Conservation (phyloP, 2,113 vertebrate species). For the Poecilia latipinna region DNA sequence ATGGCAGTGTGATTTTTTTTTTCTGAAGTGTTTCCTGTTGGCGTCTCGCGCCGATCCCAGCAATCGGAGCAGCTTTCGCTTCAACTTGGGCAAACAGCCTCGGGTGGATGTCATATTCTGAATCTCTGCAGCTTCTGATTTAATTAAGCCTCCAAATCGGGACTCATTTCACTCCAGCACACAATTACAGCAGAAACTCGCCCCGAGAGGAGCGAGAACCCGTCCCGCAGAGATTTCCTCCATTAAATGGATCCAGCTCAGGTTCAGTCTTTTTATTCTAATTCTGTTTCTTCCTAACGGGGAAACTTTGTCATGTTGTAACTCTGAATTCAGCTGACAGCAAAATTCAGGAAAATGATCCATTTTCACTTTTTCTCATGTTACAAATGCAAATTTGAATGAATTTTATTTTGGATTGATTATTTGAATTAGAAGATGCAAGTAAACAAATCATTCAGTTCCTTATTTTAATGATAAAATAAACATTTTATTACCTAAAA, state of each 20-base stretch:
- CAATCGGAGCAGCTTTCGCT: conserved; percentile 46
- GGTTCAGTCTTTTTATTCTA: background rate
- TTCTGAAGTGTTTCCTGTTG: conserved; percentile 17
- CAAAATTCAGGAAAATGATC: conserved; percentile 34
- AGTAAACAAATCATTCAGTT: too few relatives aligned
- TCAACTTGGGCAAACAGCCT: conserved; percentile 26
- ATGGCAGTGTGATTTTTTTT: conserved; percentile 4
- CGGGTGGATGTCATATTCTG: conserved; percentile 40
- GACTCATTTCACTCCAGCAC: conserved; percentile 65
- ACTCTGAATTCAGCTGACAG: conserved; percentile 62
- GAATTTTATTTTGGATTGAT: background rate
- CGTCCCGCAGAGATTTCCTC: conserved; percentile 46
- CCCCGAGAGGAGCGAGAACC: conserved; percentile 49
- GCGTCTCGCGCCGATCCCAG: conserved; percentile 10
- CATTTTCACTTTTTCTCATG: background rate
- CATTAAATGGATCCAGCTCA: conserved; percentile 39
- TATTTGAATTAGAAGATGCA: too few relatives aligned
- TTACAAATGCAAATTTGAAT: background rate
- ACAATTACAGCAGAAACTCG: conserved; percentile 72
- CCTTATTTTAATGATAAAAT: too few relatives aligned
- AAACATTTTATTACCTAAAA: too few relatives aligned
- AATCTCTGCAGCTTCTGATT: conserved; percentile 55
- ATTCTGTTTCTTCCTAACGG: conserved; percentile 41
- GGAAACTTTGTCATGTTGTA: conserved; percentile 41
- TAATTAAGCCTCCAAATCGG: conserved; percentile 73